A percentile compares a stretch with the other conserved stretches of the same genome.
Conservation (phyloP, 1,140 invertebrate species). For the Heliconius hewitsoni region DNA sequence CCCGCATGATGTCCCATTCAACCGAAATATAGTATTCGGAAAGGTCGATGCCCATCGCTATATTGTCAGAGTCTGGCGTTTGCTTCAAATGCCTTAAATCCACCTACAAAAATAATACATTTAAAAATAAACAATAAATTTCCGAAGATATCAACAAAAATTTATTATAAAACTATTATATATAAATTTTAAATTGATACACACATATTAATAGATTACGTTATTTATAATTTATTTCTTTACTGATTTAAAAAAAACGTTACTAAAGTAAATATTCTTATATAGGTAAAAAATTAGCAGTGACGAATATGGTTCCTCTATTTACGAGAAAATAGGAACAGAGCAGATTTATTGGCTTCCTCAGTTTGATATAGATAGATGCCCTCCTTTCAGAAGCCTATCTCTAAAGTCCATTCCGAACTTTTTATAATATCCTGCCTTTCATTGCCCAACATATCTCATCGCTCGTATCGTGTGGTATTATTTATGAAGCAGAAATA, state of each 20-base stretch:
- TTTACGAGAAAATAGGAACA: constrained; percentile 65
- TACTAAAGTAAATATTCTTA: neutral
- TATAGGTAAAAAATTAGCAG: neutral
- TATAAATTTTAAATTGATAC: too few relatives aligned
- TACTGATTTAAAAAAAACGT: neutral
- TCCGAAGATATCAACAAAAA: too few relatives aligned
- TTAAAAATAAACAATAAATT: too few relatives aligned
- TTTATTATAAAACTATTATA: too few relatives aligned
- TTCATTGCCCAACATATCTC: constrained; percentile 52
- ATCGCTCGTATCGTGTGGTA: constrained; percentile 51
- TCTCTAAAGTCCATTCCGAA: constrained; percentile 60
- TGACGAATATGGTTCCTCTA: constrained; percentile 41
- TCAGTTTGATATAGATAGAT: constrained; percentile 64
- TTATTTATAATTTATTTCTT: neutral
- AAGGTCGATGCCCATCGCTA: constrained; percentile 94
- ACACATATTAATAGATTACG: too few relatives aligned
- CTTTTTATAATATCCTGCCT: constrained; percentile 62
- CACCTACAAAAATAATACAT: constrained; percentile 83
- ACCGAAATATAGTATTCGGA: constrained; percentile 98
- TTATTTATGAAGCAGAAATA: constrained; percentile 60
- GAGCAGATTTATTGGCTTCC: constrained; percentile 71
- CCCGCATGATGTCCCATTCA: constrained; percentile 97
- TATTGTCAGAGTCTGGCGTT: constrained; percentile 89
- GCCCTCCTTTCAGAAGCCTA: constrained; percentile 55
- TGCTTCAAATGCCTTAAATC: constrained; percentile 93